phyloP scores from a whole-genome alignment of 2,113 vertebrate genomes.

The Cathartes aura region DNA sequence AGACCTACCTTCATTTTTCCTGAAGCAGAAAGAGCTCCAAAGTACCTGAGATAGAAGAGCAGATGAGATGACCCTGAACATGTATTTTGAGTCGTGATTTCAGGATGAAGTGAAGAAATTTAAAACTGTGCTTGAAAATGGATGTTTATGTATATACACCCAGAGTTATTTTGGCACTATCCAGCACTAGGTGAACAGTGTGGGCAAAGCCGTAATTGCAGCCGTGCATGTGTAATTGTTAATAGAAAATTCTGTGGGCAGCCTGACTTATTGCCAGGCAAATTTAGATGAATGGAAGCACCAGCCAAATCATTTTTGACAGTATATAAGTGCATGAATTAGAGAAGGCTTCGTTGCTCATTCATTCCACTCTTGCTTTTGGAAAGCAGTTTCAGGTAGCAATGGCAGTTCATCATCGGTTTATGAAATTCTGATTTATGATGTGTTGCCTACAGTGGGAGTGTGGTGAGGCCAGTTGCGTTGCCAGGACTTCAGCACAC shows the following conservation, averaged over 20 bases:
- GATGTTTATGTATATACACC: not conserved
- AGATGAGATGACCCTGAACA: not conserved
- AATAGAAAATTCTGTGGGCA: conserved; percentile 35
- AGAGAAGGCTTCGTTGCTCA: not conserved
- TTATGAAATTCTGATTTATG: not conserved
- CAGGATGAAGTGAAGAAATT: not conserved
- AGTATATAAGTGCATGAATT: not conserved
- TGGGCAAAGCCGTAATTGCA: conserved; percentile 29
- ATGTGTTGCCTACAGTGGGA: not conserved
- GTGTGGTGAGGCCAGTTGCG: not conserved
- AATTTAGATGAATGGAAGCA: conserved; percentile 35
- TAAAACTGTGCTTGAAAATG: not conserved
- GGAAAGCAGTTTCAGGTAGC: not conserved
- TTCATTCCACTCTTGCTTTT: not conserved
- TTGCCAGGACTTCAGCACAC: not conserved
- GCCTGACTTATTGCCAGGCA: conserved; percentile 28
- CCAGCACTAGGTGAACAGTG: not conserved
- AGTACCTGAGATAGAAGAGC: not conserved
- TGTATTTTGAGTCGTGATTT: not conserved
- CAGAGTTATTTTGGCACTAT: not conserved
- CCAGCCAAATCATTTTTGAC: not conserved
- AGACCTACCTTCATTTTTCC: not conserved
- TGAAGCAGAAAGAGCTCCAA: not conserved
- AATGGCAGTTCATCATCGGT: accelerated
- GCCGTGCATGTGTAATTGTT: not conserved